A percentile compares a stretch with the other conserved stretches of the same genome.
Evolutionary conservation across 2,797 vertebrate species (phyloP).

Genomic region (Enteromius anoplus): DNA sequence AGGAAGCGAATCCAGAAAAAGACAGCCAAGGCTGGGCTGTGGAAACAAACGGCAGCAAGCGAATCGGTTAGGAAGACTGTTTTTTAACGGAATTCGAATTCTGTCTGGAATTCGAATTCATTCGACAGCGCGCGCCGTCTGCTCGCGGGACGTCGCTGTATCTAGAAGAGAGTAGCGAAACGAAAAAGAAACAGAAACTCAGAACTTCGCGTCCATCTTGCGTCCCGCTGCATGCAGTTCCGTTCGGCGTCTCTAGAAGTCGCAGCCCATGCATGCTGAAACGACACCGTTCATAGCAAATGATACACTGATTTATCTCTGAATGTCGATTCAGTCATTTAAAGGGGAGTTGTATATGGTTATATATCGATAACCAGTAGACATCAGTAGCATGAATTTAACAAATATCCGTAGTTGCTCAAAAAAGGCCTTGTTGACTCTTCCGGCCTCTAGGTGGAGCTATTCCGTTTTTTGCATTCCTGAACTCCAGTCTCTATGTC

Average conservation of each 20-base stretch:
- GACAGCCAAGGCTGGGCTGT: conserved; percentile 24
- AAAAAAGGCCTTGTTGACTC: not conserved
- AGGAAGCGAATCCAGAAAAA: conserved; percentile 54
- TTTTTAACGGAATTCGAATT: not conserved
- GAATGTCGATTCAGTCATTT: too few relatives aligned
- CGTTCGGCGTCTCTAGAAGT: conserved; percentile 33
- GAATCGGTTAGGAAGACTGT: not conserved
- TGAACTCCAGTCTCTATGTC: too few relatives aligned
- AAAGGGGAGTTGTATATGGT: not conserved
- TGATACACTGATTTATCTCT: not conserved
- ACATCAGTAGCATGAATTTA: not conserved
- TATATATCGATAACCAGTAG: not conserved
- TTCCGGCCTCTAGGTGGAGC: conserved; percentile 4
- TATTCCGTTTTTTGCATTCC: not conserved
- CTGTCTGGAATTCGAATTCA: not conserved
- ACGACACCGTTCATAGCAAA: not conserved
- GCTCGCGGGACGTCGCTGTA: not conserved
- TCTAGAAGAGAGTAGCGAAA: not conserved
- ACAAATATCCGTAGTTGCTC: not conserved
- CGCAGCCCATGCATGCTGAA: not conserved
- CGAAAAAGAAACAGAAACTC: conserved; percentile 65
- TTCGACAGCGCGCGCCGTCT: not conserved
- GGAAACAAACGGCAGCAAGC: not conserved
- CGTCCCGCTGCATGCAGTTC: conserved; percentile 6
- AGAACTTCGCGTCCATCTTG: conserved; percentile 59